Evolutionary conservation across 2,113 vertebrate species (phyloP).

Genomic region (Clarias gariepinus): DNA sequence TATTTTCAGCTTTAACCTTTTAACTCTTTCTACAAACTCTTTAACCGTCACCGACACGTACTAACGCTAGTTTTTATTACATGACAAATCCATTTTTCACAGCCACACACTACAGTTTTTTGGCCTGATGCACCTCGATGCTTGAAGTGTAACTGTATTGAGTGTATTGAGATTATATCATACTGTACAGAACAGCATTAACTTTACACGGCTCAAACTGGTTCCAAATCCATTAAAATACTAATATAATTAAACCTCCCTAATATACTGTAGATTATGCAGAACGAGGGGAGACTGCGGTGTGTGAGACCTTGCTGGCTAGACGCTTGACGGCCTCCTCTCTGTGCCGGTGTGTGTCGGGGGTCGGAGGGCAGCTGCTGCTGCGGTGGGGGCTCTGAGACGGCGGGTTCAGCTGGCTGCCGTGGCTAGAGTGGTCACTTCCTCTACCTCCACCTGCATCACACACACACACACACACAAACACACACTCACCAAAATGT

Average conservation of each 20-base stretch:
- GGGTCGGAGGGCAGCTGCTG: conserved; percentile 59
- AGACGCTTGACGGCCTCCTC: conserved; percentile 83
- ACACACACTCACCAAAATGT: not conserved
- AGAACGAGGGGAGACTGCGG: not conserved
- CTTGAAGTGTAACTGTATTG: not conserved
- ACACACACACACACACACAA: conserved; percentile 28
- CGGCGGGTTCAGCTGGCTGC: conserved; percentile 65
- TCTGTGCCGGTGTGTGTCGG: conserved; percentile 71
- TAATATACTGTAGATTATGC: not conserved
- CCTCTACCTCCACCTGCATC: conserved; percentile 75
- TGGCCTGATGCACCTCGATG: not conserved
- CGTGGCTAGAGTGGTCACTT: conserved; percentile 76
- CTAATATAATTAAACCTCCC: not conserved
- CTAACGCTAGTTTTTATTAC: no score
- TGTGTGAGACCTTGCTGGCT: conserved; percentile 82
- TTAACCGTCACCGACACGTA: no score
- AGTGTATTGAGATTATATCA: not conserved
- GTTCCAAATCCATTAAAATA: not conserved
- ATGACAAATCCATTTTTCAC: no score
- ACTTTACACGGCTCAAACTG: not conserved
- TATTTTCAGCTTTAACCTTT: no score
- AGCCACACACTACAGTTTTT: not conserved
- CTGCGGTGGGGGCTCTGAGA: conserved; percentile 62
- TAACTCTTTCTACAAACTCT: no score
- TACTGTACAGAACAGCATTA: not conserved